Evolutionary conservation across 1,140 invertebrate genomes (phyloP).

Genomic region (Papilio xuthus): DNA sequence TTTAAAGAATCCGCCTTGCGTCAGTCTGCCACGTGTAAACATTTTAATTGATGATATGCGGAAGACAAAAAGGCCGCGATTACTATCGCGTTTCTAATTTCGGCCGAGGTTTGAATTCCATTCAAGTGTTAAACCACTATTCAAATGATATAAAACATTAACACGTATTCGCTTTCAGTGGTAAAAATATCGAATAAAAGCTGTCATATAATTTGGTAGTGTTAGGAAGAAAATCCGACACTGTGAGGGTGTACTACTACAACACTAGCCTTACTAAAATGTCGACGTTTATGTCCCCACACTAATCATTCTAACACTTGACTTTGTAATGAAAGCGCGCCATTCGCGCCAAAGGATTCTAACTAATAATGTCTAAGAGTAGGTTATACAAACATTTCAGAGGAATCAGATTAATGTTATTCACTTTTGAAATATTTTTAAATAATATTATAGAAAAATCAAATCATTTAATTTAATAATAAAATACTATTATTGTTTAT

Average conservation of each 20-base stretch:
- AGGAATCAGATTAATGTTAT: neutral
- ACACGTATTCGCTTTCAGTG: neutral
- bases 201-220: neutral
- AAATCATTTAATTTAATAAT: too few species aligned
- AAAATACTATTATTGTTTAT: too few species aligned
- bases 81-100: slow-evolving; percentile 56
- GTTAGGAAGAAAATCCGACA: too few species aligned
- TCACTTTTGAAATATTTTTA: neutral
- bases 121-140: slow-evolving; percentile 33
- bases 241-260: too few species aligned
- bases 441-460: too few species aligned
- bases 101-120: slow-evolving; percentile 47
- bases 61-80: slow-evolving; percentile 72
- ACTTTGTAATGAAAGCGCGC: too few species aligned
- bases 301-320: too few species aligned
- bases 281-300: too few species aligned
- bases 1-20: slow-evolving; percentile 68
- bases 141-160: slow-evolving; percentile 29
- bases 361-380: too few species aligned
- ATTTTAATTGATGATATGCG: slow-evolving; percentile 80
- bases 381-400: too few species aligned
- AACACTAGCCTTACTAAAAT: too few species aligned
- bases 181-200: neutral
- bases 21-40: slow-evolving; percentile 74
- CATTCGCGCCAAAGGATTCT: too few species aligned